These are phyloP conservation scores for Ptilodon capucinus DNA, from an alignment of 2,888 invertebrate species.

Conservation along the genomic window DNA sequence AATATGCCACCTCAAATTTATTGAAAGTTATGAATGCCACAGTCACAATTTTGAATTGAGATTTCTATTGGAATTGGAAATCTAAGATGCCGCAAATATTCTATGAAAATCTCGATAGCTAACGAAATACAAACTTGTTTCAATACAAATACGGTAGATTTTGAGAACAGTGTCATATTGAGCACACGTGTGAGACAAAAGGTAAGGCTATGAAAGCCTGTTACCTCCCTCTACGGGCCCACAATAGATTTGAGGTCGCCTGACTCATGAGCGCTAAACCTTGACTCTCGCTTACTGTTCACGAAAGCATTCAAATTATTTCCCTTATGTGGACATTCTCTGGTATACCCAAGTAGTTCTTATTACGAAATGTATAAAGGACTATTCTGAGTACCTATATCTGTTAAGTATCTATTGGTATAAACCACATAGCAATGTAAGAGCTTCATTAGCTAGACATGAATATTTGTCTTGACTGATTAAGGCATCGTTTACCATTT, in stretches of 20 bases:
- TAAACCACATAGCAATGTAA: too few relatives aligned
- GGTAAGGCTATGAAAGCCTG: neutral
- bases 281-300: conserved; percentile 6
- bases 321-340: conserved; percentile 13
- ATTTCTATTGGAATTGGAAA: too few relatives aligned
- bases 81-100: too few relatives aligned
- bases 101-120: too few relatives aligned
- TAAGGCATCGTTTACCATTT: too few relatives aligned
- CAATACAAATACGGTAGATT: neutral
- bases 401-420: too few relatives aligned
- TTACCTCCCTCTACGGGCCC: neutral
- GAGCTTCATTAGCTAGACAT: too few relatives aligned
- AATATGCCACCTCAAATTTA: too few relatives aligned
- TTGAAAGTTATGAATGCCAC: too few relatives aligned
- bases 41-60: too few relatives aligned
- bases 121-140: neutral
- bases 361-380: neutral
- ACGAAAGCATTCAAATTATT: conserved; percentile 15
- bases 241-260: neutral
- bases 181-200: neutral
- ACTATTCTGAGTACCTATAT: too few relatives aligned
- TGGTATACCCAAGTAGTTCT: neutral
- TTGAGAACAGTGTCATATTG: neutral
- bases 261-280: conserved; percentile 17
- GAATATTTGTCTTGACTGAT: too few relatives aligned